Percentiles rank a stretch among this genome's conserved stretches.
Evolutionary conservation across 2,888 invertebrate genomes (phyloP).

Genomic region (Pseudanteris insignis): DNA sequence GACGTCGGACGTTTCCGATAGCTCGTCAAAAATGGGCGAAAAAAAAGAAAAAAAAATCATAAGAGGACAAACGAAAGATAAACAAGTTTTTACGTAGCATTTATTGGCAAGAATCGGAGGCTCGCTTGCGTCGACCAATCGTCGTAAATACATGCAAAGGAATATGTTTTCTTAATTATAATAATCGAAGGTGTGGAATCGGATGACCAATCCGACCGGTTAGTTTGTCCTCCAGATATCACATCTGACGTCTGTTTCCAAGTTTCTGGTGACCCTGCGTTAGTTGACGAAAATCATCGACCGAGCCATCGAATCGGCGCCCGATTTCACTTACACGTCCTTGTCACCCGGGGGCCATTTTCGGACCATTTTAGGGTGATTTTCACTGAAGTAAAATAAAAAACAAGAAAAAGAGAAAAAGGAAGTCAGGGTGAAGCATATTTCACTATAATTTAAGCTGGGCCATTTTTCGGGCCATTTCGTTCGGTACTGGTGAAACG

Average conservation of each 20-base stretch:
- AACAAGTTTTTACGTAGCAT: conserved; percentile 36
- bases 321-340: too few species aligned
- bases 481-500: too few species aligned
- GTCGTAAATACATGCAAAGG: conserved; percentile 31
- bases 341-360: too few species aligned
- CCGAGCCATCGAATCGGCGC: conserved; percentile 6
- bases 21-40: not conserved
- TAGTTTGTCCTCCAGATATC: conserved; percentile 56
- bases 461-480: too few species aligned
- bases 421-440: too few species aligned
- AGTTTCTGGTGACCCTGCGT: conserved; percentile 43
- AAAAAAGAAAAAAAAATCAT: conserved; percentile 1
- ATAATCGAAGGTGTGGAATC: conserved; percentile 64
- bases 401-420: too few species aligned
- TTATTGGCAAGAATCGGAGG: conserved; percentile 44
- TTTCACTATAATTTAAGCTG: too few species aligned
- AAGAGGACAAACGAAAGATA: conserved; percentile 12
- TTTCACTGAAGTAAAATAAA: too few species aligned
- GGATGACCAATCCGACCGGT: conserved; percentile 62
- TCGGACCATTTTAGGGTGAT: too few species aligned
- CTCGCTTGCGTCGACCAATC: conserved; percentile 16
- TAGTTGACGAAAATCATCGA: conserved; percentile 53
- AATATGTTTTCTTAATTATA: conserved; percentile 56
- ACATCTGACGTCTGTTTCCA: conserved; percentile 52
- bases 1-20: too few species aligned